phyloP scores from a whole-genome alignment of 1,140 invertebrate species.

The Anthonomus grandis region DNA sequence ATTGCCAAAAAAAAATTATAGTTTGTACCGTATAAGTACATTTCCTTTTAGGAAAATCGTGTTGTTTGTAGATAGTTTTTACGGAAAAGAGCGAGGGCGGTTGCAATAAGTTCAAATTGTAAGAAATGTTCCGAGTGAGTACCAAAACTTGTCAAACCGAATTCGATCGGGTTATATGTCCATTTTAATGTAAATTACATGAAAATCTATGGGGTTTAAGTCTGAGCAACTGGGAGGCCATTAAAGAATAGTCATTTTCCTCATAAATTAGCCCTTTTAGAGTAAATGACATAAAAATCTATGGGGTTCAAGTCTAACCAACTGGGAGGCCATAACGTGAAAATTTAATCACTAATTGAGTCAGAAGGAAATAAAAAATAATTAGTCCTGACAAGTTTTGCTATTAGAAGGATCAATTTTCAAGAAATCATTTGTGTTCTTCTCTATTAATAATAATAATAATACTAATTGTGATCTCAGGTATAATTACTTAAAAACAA shows the following conservation, averaged over 20 bases:
- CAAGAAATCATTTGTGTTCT: no score
- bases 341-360: no score
- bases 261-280: background rate
- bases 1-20: conserved; percentile 13
- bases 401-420: no score
- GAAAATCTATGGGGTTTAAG: background rate
- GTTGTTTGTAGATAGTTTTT: background rate
- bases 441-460: no score
- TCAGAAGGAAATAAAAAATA: no score
- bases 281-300: background rate
- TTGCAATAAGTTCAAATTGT: conserved; percentile 16
- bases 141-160: no score
- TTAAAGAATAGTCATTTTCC: background rate
- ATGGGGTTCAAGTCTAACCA: no score
- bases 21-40: conserved; percentile 10
- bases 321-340: no score
- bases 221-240: background rate
- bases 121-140: conserved; percentile 5
- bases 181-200: background rate
- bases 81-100: conserved; percentile 5
- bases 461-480: no score
- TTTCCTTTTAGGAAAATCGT: background rate
- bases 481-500: no score
- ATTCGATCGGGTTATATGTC: background rate
- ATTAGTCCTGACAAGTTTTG: no score